Base-by-base conservation (phyloP, 2,113 vertebrate species). In the Nymphicus hollandicus region DNA sequence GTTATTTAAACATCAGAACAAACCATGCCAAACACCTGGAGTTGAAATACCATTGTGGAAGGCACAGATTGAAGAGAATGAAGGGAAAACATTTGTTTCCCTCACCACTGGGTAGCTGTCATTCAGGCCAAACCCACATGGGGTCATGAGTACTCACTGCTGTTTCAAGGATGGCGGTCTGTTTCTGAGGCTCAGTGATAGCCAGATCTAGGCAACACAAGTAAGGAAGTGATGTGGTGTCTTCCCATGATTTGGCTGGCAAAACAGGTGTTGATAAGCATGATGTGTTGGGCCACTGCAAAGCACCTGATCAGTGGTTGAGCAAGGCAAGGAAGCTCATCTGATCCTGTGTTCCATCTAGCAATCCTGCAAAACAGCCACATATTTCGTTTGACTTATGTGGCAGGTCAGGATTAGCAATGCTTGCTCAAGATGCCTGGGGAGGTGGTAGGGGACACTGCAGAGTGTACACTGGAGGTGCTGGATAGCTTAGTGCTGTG, bases 351-450 rank as follows among this genome's bases (percentile, higher is more conserved):
- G 31, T 50, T 88, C 35, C 17, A n/a, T 65, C 53, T 13, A 73
- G n/a, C 12, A 61, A 1, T 58, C 63, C 17, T 50, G 33, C 29
- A 88, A 56, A 69, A 63, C 31, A 69, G 63, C 11, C 14, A 8
- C 0, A 0, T 15, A 9, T 16, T 77, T 35, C 1, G 5, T 29
- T 31, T 19, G n/a, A 46, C 13, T 43, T 1, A 0, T 0, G 0
- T 13, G 29, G 47, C 27, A 43, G 18, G 49, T 64, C 70, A 81
- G 33, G 52, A 41, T 56, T 50, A 86, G n/a, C 3, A 20, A 1
- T 0, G 5, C 43, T 23, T 95, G 37, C 39, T 69, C 5, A 2
- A n/a, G 39, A 15, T 41, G 15, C 16, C 23, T 53, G 81, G 33
- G 27, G 15, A 58, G 31, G n/a, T 8, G 24, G 31, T 11, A 53